These are phyloP conservation scores for Notamacropus eugenii DNA, from an alignment of 2,797 vertebrate species.

Conservation along the genomic window DNA sequence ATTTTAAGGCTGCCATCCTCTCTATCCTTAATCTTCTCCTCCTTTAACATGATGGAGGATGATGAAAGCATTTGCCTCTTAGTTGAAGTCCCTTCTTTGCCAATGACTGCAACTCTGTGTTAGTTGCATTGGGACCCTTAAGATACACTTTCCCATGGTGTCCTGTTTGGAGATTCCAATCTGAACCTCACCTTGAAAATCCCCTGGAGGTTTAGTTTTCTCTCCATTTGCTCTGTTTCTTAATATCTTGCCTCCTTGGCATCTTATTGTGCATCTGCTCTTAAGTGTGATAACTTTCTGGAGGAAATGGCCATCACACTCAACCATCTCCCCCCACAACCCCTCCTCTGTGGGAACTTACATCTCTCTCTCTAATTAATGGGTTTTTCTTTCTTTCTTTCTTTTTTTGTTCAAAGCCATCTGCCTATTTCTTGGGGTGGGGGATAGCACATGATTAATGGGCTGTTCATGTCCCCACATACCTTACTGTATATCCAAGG, in stretches of 20 bases:
- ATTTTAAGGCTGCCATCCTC: conserved; percentile 54
- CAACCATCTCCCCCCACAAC: background rate
- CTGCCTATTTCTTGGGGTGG: conserved; percentile 29
- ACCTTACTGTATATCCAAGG: background rate
- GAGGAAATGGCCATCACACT: background rate
- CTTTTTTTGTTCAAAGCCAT: conserved; percentile 11
- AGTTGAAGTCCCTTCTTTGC: too few species aligned
- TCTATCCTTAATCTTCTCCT: background rate
- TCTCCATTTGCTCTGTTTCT: background rate
- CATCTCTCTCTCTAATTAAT: background rate
- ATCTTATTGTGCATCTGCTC: background rate
- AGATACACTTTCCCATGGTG: background rate
- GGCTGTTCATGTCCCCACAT: background rate
- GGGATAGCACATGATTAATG: background rate
- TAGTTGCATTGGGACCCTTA: background rate
- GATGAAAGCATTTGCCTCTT: background rate
- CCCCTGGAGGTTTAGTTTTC: too few species aligned
- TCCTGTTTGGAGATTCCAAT: background rate
- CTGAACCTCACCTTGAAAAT: background rate
- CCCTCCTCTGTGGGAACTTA: conserved; percentile 24
- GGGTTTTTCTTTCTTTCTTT: conserved; percentile 6
- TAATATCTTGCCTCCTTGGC: background rate
- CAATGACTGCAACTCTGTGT: background rate
- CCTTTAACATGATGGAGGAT: background rate
- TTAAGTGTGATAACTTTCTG: background rate